Conservation (phyloP, 2,797 vertebrate species). For the Channa striata region DNA sequence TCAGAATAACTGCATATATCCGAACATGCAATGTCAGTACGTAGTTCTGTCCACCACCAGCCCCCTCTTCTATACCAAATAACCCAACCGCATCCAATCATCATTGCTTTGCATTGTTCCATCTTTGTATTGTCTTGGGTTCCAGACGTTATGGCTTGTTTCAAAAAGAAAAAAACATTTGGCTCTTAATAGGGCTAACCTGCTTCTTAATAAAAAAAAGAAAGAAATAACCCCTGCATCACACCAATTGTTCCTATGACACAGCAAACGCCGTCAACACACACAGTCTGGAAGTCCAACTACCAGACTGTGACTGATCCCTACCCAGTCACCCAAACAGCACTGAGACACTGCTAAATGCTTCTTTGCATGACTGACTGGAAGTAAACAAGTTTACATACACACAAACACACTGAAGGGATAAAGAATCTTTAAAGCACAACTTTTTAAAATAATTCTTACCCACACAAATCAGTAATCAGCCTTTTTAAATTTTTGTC, state of each 20-base stretch:
- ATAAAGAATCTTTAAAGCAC: slow-evolving; percentile 21
- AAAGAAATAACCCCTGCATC: slow-evolving; percentile 27
- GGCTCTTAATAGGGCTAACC: slow-evolving; percentile 45
- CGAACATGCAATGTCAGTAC: slow-evolving; percentile 17
- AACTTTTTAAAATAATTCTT: no score
- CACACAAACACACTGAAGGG: not conserved
- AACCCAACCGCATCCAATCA: slow-evolving; percentile 70
- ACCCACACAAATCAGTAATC: slow-evolving; percentile 31
- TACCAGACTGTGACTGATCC: slow-evolving; percentile 77
- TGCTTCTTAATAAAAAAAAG: slow-evolving; percentile 41
- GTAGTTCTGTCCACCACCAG: slow-evolving; percentile 15
- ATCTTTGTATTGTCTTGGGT: slow-evolving; percentile 51
- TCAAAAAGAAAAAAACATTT: slow-evolving; percentile 33
- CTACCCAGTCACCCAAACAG: slow-evolving; percentile 68
- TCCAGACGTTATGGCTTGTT: slow-evolving; percentile 38
- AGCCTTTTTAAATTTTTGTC: no score
- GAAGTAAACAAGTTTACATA: slow-evolving; percentile 38
- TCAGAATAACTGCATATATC: slow-evolving; percentile 33
- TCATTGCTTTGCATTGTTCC: slow-evolving; percentile 55
- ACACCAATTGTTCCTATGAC: slow-evolving; percentile 46
- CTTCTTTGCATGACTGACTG: slow-evolving; percentile 49
- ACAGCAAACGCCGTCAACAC: slow-evolving; percentile 35
- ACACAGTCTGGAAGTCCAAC: slow-evolving; percentile 55
- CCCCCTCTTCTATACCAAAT: slow-evolving; percentile 47
- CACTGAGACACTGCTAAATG: slow-evolving; percentile 48